These are phyloP conservation scores for Scaeva pyrastri DNA, from an alignment of 2,888 invertebrate genomes.

Conservation along the genomic window DNA sequence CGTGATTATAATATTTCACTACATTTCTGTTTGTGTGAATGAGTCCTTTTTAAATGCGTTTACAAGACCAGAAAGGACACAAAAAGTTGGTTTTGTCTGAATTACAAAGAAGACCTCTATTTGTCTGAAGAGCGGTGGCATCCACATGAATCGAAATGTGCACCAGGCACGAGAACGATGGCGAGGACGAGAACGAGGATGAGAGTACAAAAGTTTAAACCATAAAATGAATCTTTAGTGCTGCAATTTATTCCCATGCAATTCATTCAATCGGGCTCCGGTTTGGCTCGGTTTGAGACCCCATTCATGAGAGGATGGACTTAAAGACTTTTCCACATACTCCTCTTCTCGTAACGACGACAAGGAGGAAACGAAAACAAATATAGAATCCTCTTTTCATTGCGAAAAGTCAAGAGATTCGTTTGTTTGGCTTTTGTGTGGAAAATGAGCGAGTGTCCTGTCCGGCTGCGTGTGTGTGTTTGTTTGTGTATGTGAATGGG, in stretches of 20 bases:
- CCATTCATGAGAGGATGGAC: constrained; percentile 41
- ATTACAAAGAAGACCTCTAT: no score
- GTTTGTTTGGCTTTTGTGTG: constrained; percentile 3
- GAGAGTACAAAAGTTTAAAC: constrained; percentile 53
- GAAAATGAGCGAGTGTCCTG: neutral
- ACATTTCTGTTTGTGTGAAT: no score
- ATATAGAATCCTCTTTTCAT: constrained; percentile 56
- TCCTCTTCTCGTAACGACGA: no score
- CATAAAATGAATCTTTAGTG: constrained; percentile 52
- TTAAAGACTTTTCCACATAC: constrained; percentile 41
- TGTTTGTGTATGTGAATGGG: neutral
- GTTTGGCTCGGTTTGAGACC: no score
- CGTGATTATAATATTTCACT: no score
- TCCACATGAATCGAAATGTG: no score
- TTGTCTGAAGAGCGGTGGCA: neutral
- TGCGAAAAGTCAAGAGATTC: constrained; percentile 36
- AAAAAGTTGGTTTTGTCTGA: no score
- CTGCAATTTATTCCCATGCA: constrained; percentile 41
- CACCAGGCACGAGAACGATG: no score
- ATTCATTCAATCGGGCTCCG: constrained; percentile 48
- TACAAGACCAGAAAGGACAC: no score
- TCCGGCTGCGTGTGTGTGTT: neutral
- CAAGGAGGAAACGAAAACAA: neutral
- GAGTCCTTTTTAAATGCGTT: no score
- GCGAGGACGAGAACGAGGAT: no score